Percentiles rank a stretch among this genome's conserved stretches.
Evolutionary conservation across 1,140 invertebrate species (phyloP).

Genomic region (Platorchestia sp.): DNA sequence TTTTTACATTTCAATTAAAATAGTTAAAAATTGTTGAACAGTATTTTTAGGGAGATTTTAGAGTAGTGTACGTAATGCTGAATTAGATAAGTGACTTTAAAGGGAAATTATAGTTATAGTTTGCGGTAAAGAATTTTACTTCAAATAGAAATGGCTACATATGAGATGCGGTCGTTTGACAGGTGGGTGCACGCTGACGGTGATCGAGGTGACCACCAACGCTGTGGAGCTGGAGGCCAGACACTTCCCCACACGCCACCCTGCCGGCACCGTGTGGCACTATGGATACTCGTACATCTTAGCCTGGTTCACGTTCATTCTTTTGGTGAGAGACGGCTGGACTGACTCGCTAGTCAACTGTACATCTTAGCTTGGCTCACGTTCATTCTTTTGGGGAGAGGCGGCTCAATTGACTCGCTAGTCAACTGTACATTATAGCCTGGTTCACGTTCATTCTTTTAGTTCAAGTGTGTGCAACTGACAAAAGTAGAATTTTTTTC

Average conservation of each 20-base stretch:
- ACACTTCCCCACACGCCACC: conserved; percentile 79
- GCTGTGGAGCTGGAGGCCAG: conserved; percentile 80
- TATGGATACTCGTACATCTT: conserved; percentile 84
- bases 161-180: conserved; percentile 55
- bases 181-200: conserved; percentile 82
- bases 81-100: no score
- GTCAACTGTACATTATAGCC: conserved; percentile 77
- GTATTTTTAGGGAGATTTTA: no score
- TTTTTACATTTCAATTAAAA: no score
- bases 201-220: conserved; percentile 84
- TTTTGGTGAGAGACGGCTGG: conserved; percentile 66
- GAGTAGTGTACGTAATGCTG: no score
- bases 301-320: conserved; percentile 84
- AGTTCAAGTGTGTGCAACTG: no score
- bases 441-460: conserved; percentile 82
- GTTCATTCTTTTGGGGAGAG: conserved; percentile 74
- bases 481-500: no score
- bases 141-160: not conserved
- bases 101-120: no score
- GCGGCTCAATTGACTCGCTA: not conserved
- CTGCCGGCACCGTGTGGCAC: conserved; percentile 76
- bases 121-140: no score
- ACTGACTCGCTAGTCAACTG: not conserved
- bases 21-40: no score
- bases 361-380: conserved; percentile 82